Conservation (phyloP, 2,113 vertebrate genomes). For the Sander vitreus region DNA sequence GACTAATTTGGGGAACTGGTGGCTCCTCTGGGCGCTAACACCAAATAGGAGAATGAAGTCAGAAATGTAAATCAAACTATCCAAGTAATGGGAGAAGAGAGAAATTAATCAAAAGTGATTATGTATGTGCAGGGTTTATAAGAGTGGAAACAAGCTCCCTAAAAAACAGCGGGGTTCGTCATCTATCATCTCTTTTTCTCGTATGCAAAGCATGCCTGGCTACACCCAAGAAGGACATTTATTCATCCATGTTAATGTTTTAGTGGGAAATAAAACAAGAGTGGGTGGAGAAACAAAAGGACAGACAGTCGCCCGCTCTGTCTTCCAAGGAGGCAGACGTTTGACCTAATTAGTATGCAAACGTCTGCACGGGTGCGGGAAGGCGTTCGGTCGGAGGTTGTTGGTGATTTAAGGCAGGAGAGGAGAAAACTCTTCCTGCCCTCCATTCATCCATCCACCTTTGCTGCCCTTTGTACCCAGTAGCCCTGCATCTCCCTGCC, state of each 20-base stretch:
- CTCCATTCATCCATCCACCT: conserved; percentile 44
- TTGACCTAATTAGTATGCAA: conserved; percentile 80
- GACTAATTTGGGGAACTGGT: neutral
- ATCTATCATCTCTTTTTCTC: neutral
- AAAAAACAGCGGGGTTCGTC: neutral
- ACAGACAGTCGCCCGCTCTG: conserved; percentile 64
- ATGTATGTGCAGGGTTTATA: neutral
- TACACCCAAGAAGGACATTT: conserved; percentile 33
- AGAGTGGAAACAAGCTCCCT: neutral
- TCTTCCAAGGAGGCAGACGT: conserved; percentile 77
- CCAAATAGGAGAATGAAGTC: neutral
- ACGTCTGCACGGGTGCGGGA: conserved; percentile 47
- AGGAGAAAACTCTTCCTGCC: conserved; percentile 36
- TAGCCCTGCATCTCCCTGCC: conserved; percentile 46
- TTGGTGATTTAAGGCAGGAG: conserved; percentile 54
- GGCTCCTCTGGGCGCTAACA: neutral
- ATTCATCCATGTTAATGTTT: conserved; percentile 64
- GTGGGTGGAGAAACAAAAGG: conserved; percentile 68
- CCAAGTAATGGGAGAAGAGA: neutral
- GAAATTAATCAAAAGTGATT: neutral
- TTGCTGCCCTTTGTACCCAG: conserved; percentile 38
- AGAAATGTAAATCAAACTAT: neutral
- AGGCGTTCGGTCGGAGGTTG: conserved; percentile 39
- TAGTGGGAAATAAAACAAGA: conserved; percentile 54
- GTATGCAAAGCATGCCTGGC: conserved; percentile 44